A percentile compares a stretch with the other conserved stretches of the same genome.
These are phyloP conservation scores for Piprites chloris DNA, from an alignment of 2,113 vertebrate species.

Conservation along the genomic window DNA sequence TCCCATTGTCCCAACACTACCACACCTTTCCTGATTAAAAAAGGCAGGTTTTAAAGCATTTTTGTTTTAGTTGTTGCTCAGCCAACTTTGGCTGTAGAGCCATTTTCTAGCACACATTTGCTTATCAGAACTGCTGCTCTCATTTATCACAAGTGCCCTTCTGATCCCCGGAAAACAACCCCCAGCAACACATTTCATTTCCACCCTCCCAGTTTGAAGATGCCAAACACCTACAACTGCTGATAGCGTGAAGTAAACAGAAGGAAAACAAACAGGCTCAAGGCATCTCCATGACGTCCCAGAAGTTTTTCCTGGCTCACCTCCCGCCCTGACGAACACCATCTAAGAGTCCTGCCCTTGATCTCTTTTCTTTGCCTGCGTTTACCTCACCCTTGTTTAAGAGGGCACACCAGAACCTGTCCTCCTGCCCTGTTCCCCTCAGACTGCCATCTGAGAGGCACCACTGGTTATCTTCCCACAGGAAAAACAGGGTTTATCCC, in stretches of 20 bases:
- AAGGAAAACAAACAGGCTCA: background rate
- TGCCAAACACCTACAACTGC: background rate
- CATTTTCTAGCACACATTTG: background rate
- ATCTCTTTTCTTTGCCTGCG: background rate
- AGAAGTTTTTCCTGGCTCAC: background rate
- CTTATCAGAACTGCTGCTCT: background rate
- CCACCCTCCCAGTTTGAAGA: background rate
- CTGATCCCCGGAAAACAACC: background rate
- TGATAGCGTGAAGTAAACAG: background rate
- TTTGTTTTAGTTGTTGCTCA: background rate
- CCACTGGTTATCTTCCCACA: background rate
- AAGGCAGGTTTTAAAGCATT: background rate
- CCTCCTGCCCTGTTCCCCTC: background rate
- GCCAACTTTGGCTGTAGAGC: background rate
- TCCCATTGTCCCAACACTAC: background rate
- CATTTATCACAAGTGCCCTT: background rate
- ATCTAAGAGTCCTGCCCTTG: background rate
- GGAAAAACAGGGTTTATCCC: background rate
- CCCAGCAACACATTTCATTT: background rate
- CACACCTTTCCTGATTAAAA: slow-evolving; percentile 49
- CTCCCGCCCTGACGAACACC: background rate
- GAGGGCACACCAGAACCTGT: background rate
- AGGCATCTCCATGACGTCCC: background rate
- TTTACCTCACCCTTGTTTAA: background rate
- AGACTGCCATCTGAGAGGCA: background rate